Conservation (phyloP, 2,797 vertebrate genomes). For the Gallinago solitaria region DNA sequence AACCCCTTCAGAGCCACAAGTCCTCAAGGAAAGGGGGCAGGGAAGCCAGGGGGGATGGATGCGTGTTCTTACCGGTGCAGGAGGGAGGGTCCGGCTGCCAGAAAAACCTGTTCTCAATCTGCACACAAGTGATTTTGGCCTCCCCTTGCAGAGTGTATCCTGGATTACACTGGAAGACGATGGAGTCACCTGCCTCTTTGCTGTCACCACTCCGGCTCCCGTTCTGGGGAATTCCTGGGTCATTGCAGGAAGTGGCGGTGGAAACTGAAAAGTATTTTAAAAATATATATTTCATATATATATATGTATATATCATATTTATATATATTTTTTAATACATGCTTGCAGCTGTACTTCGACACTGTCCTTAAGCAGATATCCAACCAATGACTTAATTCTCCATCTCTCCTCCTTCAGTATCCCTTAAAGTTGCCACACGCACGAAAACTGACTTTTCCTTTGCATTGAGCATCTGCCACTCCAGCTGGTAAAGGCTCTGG, state of each 20-base stretch:
- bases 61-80: conserved; percentile 80
- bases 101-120: conserved; percentile 96
- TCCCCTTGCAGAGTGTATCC: conserved; percentile 93
- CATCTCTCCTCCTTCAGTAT: neutral
- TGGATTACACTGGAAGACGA: conserved; percentile 93
- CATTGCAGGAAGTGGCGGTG: conserved; percentile 95
- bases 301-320: too few species aligned
- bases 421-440: neutral
- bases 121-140: conserved; percentile 91
- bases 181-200: conserved; percentile 90
- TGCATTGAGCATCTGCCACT: conserved; percentile 43
- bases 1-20: neutral
- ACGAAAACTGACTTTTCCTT: neutral
- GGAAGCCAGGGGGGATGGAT: neutral
- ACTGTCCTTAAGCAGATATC: neutral
- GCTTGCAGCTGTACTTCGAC: neutral
- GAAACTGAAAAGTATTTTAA: conserved; percentile 80
- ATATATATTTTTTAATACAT: too few species aligned
- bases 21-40: neutral
- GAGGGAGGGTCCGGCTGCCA: conserved; percentile 97
- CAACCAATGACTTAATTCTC: neutral
- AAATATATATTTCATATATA: rapidly evolving
- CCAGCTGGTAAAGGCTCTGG: conserved; percentile 39
- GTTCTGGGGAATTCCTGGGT: conserved; percentile 93
- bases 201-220: conserved; percentile 94